These are phyloP conservation scores for Cactoblastis cactorum DNA, from an alignment of 2,888 invertebrate genomes.

Conservation along the genomic window DNA sequence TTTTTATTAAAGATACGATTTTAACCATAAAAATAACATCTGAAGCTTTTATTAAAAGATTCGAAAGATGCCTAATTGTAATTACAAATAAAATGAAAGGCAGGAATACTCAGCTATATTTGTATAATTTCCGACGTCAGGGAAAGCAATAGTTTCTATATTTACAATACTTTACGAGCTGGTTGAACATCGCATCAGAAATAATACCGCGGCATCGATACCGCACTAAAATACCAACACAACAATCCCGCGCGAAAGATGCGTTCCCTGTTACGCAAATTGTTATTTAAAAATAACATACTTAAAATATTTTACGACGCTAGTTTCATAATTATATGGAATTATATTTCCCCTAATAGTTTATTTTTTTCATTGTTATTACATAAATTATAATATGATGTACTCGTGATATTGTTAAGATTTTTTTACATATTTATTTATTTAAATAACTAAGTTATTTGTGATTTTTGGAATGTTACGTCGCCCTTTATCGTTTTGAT, in stretches of 20 bases:
- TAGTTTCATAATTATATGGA: slow-evolving; percentile 19
- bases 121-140: slow-evolving; percentile 19
- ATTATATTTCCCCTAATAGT: slow-evolving; percentile 16
- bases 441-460: slow-evolving; percentile 23
- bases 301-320: slow-evolving; percentile 20
- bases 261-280: slow-evolving; percentile 36
- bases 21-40: neutral
- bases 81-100: slow-evolving; percentile 13
- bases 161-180: slow-evolving; percentile 33
- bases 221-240: slow-evolving; percentile 36
- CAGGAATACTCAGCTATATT: slow-evolving; percentile 18
- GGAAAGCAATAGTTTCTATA: slow-evolving; percentile 22
- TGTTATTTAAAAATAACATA: slow-evolving; percentile 24
- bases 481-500: slow-evolving; percentile 33
- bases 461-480: slow-evolving; percentile 44
- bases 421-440: slow-evolving; percentile 17
- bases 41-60: neutral
- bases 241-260: slow-evolving; percentile 26
- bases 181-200: slow-evolving; percentile 37
- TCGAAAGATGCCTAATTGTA: neutral
- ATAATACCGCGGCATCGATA: slow-evolving; percentile 41
- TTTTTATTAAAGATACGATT: neutral
- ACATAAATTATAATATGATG: neutral
- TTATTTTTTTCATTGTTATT: slow-evolving; percentile 17
- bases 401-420: slow-evolving; percentile 16